Evolutionary conservation across 2,113 vertebrate species (phyloP).

Genomic region (Mus pahari): DNA sequence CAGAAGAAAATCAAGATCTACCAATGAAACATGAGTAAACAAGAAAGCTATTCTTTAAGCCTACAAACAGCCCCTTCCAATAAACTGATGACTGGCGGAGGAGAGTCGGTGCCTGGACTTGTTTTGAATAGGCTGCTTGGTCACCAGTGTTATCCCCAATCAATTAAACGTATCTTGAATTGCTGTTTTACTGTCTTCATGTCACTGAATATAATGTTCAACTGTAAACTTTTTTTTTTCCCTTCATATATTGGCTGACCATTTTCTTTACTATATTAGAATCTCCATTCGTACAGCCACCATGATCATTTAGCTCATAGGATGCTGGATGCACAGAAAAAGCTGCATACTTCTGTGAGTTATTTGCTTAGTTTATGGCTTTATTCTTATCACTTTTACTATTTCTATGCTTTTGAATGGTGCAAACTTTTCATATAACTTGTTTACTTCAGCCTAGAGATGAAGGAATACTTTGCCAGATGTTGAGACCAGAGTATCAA

Average conservation of each 20-base stretch:
- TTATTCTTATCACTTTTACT: background rate
- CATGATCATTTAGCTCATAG: background rate
- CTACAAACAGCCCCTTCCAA: background rate
- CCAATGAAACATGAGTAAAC: background rate
- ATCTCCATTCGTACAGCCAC: background rate
- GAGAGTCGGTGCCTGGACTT: background rate
- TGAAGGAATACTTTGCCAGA: background rate
- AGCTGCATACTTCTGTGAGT: background rate
- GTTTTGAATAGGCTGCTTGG: background rate
- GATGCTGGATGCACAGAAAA: background rate
- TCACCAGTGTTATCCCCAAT: background rate
- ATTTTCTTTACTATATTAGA: background rate
- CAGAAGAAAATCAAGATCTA: background rate
- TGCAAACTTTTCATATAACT: background rate
- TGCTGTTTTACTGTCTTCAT: background rate
- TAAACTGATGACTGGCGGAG: background rate
- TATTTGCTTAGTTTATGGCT: conserved; percentile 6
- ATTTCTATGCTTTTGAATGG: background rate
- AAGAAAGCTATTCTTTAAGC: background rate
- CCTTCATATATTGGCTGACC: background rate
- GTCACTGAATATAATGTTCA: background rate
- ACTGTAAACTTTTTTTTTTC: background rate
- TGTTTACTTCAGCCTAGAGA: background rate
- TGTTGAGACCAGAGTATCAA: background rate
- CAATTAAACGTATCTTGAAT: background rate